Evolutionary conservation across 2,113 vertebrate genomes (phyloP).

Genomic region (human (Homo sapiens)): DNA sequence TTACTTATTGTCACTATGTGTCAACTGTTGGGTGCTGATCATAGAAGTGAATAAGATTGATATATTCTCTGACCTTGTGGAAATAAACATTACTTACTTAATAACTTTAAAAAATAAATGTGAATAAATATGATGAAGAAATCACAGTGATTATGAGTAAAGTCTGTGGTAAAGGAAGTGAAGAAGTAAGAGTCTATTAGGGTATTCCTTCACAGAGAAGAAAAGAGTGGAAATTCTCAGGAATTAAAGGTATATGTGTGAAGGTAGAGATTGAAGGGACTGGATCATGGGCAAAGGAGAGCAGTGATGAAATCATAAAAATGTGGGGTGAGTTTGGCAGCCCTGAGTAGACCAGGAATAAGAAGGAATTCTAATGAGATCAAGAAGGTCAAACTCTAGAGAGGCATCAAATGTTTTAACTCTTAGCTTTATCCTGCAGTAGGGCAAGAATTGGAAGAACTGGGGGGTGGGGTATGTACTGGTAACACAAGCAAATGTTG

Average conservation of each 20-base stretch:
- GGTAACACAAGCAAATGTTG: background rate
- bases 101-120: background rate
- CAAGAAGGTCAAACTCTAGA: background rate
- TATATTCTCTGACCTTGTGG: background rate
- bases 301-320: background rate
- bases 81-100: background rate
- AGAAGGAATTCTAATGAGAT: background rate
- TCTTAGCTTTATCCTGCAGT: background rate
- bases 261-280: background rate
- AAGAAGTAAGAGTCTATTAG: background rate
- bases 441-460: fast-evolving
- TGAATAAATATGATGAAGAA: background rate
- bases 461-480: background rate
- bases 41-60: background rate
- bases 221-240: background rate
- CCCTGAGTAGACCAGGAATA: background rate
- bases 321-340: too few species aligned
- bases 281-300: background rate
- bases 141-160: background rate
- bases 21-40: too few species aligned
- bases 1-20: background rate
- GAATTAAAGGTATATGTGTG: background rate
- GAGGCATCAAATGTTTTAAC: background rate
- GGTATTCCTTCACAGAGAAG: background rate
- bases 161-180: background rate